Evolutionary conservation across 1,140 invertebrate species (phyloP), one percentile per base, ranked within the genome.

Genomic region (Notospermus geniculatus): DNA sequence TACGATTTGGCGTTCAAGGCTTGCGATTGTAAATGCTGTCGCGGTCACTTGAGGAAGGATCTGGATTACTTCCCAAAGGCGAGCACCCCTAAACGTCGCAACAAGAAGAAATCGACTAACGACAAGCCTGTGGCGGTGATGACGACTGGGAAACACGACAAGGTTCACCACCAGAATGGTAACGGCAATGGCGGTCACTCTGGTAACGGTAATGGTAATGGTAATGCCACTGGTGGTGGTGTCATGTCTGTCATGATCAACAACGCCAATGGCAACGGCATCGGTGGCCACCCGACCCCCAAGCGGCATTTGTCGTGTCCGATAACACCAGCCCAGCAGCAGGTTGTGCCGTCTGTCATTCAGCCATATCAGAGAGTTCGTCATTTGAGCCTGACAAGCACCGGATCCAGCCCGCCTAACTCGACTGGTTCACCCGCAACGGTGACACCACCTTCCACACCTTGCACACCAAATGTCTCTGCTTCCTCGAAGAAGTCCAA

Each of bases 41-140:
- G 92, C 5, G 95, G 95, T 0, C 93, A 97, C 77, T 78, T 98
- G 57, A 90, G 93, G 73, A 97, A 97, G 81, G 94, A 97, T 82
- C 83, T 95, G 15, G 92, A 97, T 73, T 97, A 94, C 91, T 84
- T 88, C 66, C 85, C 91, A 2, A 84, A 88, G n/a, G 84, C 36
- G 84, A 2, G 73, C 19, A 17, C 52, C n/a, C 53, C 65, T 17
- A 78, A 76, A 63, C 82, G 83, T 62, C 80, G 82, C 57, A 78
- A 80, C 60, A 82, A 83, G 57, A 79, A 77, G 62, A 78, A 79
- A 54, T 36, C 32, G 32, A 36, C 32, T 15, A 88, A 87, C 70
- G 84, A 84, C 32, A 83, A 87, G 63, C 86, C 88, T 0, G 82
- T 83, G 53, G 69, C 72, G 19, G 68, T 68, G n/a, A 66, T 73